phyloP scores from a whole-genome alignment of 2,888 invertebrate genomes.

The Drosophila fulvimacula region DNA sequence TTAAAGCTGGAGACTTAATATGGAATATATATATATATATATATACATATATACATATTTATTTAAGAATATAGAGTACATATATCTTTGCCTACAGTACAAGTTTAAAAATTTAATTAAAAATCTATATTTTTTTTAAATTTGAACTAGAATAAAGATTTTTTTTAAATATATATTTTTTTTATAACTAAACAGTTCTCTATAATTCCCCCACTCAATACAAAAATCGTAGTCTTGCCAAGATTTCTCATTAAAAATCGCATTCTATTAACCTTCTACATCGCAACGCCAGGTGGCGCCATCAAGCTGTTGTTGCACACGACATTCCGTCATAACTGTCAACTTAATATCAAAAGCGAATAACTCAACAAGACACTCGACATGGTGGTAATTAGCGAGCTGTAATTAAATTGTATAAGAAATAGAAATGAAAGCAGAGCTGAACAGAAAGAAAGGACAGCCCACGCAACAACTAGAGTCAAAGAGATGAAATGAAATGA shows the following conservation, averaged over 20 bases:
- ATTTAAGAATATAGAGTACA: too few species aligned
- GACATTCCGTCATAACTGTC: constrained; percentile 72
- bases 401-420: constrained; percentile 67
- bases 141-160: too few species aligned
- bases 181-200: too few species aligned
- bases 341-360: constrained; percentile 70
- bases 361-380: constrained; percentile 72
- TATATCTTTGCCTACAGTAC: too few species aligned
- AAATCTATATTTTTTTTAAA: too few species aligned
- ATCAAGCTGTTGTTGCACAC: constrained; percentile 21
- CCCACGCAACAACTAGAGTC: constrained; percentile 29
- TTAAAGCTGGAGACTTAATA: too few species aligned
- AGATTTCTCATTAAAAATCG: background rate
- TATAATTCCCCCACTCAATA: background rate
- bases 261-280: background rate
- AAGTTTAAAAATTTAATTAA: too few species aligned
- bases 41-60: too few species aligned
- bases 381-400: constrained; percentile 57
- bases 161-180: too few species aligned
- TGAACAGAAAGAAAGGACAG: constrained; percentile 37
- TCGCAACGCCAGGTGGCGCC: constrained; percentile 26
- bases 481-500: constrained; percentile 31
- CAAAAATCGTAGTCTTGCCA: background rate
- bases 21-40: too few species aligned
- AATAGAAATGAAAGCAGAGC: constrained; percentile 33